These are phyloP conservation scores for Diachasma alloeum DNA, from an alignment of 1,140 invertebrate species.

Conservation along the genomic window DNA sequence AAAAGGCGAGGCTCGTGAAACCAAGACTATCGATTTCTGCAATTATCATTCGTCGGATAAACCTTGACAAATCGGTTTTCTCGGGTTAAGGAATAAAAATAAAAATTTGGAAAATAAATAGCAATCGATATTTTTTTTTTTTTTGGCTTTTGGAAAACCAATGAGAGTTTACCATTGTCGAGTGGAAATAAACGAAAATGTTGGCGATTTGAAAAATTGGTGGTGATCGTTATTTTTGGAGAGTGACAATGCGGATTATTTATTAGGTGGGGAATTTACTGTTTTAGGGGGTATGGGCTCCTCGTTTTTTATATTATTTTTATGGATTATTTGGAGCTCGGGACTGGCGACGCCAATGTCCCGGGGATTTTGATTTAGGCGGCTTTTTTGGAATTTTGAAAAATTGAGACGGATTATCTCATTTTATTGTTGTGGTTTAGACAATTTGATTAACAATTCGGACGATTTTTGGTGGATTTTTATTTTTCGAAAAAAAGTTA, in stretches of 20 bases:
- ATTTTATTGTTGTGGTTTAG: neutral
- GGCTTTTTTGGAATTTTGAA: constrained; percentile 28
- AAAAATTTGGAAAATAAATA: neutral
- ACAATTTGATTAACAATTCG: constrained; percentile 13
- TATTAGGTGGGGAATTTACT: neutral
- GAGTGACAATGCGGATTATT: neutral
- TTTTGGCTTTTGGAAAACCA: neutral
- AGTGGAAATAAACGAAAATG: neutral
- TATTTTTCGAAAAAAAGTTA: neutral
- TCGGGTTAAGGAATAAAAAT: neutral
- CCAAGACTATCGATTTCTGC: neutral
- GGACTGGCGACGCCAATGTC: neutral
- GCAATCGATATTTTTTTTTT: neutral
- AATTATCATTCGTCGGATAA: neutral
- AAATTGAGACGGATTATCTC: neutral
- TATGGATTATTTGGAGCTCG: constrained; percentile 1
- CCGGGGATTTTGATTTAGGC: constrained; percentile 44
- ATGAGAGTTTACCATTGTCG: neutral
- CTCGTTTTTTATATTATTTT: neutral
- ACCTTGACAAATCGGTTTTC: too few species aligned
- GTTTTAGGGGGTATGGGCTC: neutral
- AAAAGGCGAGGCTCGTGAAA: constrained; percentile 31
- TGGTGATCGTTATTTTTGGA: neutral
- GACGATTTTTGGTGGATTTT: neutral
- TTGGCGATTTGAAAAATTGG: neutral